Conservation (phyloP, 2,888 invertebrate species). For the Eustalomyia histrio region DNA sequence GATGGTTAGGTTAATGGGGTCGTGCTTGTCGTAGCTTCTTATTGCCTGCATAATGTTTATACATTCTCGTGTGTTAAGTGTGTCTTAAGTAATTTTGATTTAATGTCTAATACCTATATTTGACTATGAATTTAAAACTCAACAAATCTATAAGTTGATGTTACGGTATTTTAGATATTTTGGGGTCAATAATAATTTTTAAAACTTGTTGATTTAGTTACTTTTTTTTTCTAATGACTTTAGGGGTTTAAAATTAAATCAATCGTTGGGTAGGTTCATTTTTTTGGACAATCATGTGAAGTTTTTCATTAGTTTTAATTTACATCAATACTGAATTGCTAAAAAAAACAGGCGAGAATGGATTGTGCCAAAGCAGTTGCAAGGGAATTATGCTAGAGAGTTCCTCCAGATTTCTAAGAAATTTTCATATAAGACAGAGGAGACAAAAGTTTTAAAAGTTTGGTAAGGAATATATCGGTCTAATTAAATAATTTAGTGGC, state of each 20-base stretch:
- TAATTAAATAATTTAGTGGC: too few species aligned
- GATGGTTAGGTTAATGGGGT: slow-evolving; percentile 59
- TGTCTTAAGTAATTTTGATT: slow-evolving; percentile 58
- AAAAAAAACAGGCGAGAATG: too few species aligned
- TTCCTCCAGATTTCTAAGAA: too few species aligned
- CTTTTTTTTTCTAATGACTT: neutral
- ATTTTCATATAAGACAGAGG: too few species aligned
- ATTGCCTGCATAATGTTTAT: slow-evolving; percentile 58
- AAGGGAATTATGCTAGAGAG: too few species aligned
- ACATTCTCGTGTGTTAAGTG: slow-evolving; percentile 63
- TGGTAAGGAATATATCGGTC: too few species aligned
- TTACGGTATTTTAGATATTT: neutral
- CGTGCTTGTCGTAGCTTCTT: slow-evolving; percentile 53
- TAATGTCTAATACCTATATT: slow-evolving; percentile 35
- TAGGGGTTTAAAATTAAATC: neutral
- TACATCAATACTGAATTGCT: too few species aligned
- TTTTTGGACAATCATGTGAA: too few species aligned
- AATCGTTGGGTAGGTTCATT: neutral
- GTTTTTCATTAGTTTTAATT: too few species aligned
- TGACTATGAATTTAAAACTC: neutral
- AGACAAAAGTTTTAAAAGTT: too few species aligned
- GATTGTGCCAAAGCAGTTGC: too few species aligned
- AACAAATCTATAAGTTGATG: neutral
- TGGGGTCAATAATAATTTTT: slow-evolving; percentile 1
- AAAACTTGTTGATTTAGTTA: neutral